Evolutionary conservation across 2,113 vertebrate genomes (phyloP).

Genomic region (Myiagra hebetior): DNA sequence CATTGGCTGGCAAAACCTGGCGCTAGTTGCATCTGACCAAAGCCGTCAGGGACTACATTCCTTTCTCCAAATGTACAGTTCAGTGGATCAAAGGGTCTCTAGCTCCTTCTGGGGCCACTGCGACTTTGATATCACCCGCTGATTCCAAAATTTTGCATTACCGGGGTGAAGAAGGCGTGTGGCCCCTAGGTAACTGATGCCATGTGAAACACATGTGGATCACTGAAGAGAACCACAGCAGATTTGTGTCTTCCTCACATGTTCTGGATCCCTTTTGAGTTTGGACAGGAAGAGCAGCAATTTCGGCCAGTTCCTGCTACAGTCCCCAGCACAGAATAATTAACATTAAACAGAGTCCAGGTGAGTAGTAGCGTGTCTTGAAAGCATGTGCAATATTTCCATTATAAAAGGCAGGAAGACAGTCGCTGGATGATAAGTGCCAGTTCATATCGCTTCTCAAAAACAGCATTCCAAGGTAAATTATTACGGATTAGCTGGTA

Average conservation of each 20-base stretch:
- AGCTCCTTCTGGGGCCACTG: accelerated
- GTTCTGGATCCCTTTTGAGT: not conserved
- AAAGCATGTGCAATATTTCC: not conserved
- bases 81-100: not conserved
- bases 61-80: not conserved
- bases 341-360: not conserved
- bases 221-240: not conserved
- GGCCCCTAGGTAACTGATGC: accelerated
- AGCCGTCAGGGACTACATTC: not conserved
- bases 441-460: not conserved
- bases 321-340: not conserved
- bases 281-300: not conserved
- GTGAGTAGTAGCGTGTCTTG: not conserved
- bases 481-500: not conserved
- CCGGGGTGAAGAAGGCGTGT: accelerated
- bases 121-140: accelerated
- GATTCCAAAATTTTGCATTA: not conserved
- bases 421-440: not conserved
- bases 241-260: not conserved
- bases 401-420: not conserved
- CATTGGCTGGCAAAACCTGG: not conserved
- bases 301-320: not conserved
- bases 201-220: accelerated
- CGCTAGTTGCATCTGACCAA: accelerated
- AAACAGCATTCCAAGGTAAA: not conserved